Conservation (phyloP, 2,888 invertebrate species). For the Pachliopta kotzebuea region DNA sequence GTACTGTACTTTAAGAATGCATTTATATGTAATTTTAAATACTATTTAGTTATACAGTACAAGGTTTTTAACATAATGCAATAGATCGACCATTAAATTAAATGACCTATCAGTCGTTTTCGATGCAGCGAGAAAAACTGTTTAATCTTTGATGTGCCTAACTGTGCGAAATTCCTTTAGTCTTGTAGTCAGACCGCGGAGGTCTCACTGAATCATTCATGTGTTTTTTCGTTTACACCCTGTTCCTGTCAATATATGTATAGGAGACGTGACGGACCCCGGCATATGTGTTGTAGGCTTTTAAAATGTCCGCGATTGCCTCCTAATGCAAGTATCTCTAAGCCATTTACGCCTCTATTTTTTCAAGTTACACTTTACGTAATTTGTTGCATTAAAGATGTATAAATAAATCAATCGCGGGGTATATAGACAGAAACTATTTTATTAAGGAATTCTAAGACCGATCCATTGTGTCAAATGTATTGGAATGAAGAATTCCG, state of each 20-base stretch:
- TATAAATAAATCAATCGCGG: background rate
- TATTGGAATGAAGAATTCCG: conserved; percentile 45
- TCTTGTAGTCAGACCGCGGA: conserved; percentile 65
- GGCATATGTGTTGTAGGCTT: conserved; percentile 17
- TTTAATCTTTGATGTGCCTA: conserved; percentile 60
- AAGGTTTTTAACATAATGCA: conserved; percentile 27
- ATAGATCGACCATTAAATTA: conserved; percentile 66
- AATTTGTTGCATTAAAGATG: conserved; percentile 1
- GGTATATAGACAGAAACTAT: conserved; percentile 9
- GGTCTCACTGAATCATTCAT: conserved; percentile 78
- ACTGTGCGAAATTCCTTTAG: conserved; percentile 70
- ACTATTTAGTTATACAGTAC: background rate
- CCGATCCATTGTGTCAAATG: conserved; percentile 45
- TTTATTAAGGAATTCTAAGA: conserved; percentile 36
- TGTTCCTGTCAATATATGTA: conserved; percentile 74
- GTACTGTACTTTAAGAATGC: background rate
- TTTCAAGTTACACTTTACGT: conserved; percentile 1
- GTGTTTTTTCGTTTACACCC: conserved; percentile 74
- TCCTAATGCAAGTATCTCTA: background rate
- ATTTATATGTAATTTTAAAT: conserved; percentile 24
- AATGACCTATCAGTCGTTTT: conserved; percentile 71
- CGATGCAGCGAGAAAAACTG: conserved; percentile 61
- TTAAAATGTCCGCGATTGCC: conserved; percentile 4
- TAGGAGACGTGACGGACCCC: conserved; percentile 60
- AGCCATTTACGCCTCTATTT: background rate